Percentiles rank a stretch among this genome's conserved stretches.
phyloP scores from a whole-genome alignment of 2,113 vertebrate species.

The Rhynchomys soricoides region DNA sequence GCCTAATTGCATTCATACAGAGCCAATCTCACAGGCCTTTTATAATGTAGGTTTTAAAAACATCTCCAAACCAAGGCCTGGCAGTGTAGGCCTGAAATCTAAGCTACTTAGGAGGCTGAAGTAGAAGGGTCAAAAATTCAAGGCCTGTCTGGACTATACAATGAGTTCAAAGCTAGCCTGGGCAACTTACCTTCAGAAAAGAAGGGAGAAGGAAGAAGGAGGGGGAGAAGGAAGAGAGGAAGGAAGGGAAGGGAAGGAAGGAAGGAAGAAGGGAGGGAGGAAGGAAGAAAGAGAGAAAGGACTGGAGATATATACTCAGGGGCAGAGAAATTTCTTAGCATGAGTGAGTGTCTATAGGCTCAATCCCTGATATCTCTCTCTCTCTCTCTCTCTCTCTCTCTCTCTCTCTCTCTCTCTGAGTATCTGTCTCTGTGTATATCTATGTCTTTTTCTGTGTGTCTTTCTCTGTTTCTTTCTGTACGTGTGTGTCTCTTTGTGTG shows the following conservation, averaged over 20 bases:
- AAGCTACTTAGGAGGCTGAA: neutral
- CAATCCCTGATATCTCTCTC: neutral
- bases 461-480: neutral
- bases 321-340: neutral
- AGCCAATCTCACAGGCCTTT: neutral
- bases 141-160: neutral
- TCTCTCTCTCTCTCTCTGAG: neutral
- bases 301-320: neutral
- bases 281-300: neutral
- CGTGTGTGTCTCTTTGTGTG: too few species aligned
- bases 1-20: neutral
- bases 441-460: neutral
- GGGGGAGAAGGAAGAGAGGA: fast-evolving
- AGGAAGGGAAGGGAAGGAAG: neutral
- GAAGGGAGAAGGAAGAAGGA: neutral
- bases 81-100: neutral
- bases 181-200: neutral
- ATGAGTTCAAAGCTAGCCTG: neutral
- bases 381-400: neutral
- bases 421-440: neutral
- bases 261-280: too few species aligned
- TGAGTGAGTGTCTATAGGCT: neutral
- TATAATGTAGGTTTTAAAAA: neutral
- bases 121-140: neutral
- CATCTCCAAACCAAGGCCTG: neutral